These are phyloP conservation scores for Brachypteracias leptosomus DNA, from an alignment of 2,113 vertebrate species.

Conservation along the genomic window DNA sequence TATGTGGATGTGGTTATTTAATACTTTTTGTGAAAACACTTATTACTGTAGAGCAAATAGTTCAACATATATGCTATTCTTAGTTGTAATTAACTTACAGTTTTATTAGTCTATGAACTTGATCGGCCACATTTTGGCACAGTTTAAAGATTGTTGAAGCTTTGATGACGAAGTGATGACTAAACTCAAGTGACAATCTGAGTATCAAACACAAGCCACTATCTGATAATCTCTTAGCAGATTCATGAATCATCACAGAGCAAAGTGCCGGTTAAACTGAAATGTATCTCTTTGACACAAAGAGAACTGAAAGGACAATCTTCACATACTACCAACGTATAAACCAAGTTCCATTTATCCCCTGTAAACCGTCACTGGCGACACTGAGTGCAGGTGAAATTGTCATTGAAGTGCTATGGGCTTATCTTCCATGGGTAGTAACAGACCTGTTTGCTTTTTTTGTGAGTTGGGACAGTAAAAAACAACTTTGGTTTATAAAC, in stretches of 20 bases:
- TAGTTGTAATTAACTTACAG: not conserved
- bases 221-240: not conserved
- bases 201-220: not conserved
- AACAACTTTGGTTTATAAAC: constrained; percentile 9
- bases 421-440: not conserved
- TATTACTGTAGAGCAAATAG: not conserved
- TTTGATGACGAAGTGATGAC: not conserved
- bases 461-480: not conserved
- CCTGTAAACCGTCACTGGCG: not conserved
- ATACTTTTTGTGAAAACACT: not conserved
- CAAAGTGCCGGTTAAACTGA: not conserved
- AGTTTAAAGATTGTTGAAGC: not conserved
- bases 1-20: not conserved
- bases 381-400: not conserved
- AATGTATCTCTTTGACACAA: not conserved
- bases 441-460: not conserved
- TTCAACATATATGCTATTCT: not conserved
- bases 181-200: not conserved
- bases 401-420: not conserved
- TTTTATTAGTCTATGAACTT: not conserved
- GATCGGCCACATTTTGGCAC: not conserved
- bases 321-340: not conserved
- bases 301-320: not conserved
- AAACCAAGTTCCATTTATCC: not conserved
- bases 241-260: not conserved